Conservation (phyloP, 2,797 vertebrate genomes). For the Sebastes flavidus region DNA sequence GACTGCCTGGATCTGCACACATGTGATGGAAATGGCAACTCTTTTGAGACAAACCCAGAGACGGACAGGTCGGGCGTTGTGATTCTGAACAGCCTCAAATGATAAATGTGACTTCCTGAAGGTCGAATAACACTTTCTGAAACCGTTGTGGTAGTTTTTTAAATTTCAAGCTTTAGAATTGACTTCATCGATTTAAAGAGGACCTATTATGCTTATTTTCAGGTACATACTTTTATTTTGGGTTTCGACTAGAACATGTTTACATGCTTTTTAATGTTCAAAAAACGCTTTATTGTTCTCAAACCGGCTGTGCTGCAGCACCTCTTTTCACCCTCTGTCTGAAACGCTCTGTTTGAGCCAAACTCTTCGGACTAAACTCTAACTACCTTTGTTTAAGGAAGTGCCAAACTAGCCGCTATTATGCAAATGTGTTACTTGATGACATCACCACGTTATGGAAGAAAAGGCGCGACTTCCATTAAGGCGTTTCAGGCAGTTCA, state of each 20-base stretch:
- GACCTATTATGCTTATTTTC: no score
- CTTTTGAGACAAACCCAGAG: not conserved
- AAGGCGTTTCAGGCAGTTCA: accelerated
- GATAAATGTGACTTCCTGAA: not conserved
- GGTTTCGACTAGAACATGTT: no score
- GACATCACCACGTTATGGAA: accelerated
- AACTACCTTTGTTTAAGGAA: no score
- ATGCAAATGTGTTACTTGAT: no score
- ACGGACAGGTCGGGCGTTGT: not conserved
- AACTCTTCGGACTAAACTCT: accelerated
- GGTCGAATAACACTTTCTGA: not conserved
- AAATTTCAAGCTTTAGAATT: not conserved
- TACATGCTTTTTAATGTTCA: no score
- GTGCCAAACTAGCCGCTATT: no score
- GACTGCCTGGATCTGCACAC: not conserved
- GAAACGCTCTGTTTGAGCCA: not conserved
- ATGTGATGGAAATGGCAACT: conserved; percentile 26
- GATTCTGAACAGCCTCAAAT: not conserved
- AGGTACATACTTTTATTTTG: no score
- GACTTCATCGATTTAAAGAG: accelerated
- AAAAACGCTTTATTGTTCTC: no score
- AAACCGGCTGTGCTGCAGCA: no score
- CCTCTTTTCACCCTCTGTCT: no score
- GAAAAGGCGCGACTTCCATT: accelerated
- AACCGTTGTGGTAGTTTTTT: not conserved